phyloP scores from a whole-genome alignment of 2,797 vertebrate genomes.

The Sebastes iracundus region DNA sequence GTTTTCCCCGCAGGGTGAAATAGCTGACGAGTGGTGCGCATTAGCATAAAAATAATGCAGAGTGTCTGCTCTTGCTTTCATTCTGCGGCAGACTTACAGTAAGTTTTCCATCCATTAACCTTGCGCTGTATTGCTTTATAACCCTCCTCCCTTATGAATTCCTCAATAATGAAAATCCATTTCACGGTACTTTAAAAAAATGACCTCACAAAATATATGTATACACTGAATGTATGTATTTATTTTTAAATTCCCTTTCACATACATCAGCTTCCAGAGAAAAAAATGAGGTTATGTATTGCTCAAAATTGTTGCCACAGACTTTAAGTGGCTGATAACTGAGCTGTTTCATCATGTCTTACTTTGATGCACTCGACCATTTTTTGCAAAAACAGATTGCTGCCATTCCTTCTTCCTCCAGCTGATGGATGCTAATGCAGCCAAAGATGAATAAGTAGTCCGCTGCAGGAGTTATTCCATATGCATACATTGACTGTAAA shows the following conservation, averaged over 20 bases:
- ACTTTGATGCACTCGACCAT: not conserved
- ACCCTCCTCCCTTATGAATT: slow-evolving; percentile 43
- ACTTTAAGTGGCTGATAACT: not conserved
- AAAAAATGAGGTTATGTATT: not conserved
- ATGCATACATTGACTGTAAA: slow-evolving; percentile 64
- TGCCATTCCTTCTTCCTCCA: not conserved
- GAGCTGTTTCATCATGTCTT: not conserved
- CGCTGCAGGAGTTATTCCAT: slow-evolving; percentile 26
- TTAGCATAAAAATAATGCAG: slow-evolving; percentile 81
- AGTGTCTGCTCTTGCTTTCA: slow-evolving; percentile 60
- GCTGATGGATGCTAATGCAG: slow-evolving; percentile 25
- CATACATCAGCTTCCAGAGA: not conserved
- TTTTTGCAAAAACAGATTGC: slow-evolving; percentile 18
- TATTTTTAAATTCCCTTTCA: not conserved
- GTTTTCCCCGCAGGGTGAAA: slow-evolving; percentile 64
- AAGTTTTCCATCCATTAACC: slow-evolving; percentile 75
- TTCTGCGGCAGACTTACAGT: slow-evolving; percentile 61
- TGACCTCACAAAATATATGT: not conserved
- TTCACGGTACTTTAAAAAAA: slow-evolving; percentile 16
- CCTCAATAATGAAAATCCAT: slow-evolving; percentile 33
- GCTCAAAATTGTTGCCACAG: not conserved
- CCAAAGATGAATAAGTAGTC: slow-evolving; percentile 35
- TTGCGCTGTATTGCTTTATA: slow-evolving; percentile 56
- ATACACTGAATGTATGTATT: not conserved
- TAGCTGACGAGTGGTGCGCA: slow-evolving; percentile 60